phyloP scores from a whole-genome alignment of 1,140 invertebrate genomes.

The Cardiocondyla obscurior region DNA sequence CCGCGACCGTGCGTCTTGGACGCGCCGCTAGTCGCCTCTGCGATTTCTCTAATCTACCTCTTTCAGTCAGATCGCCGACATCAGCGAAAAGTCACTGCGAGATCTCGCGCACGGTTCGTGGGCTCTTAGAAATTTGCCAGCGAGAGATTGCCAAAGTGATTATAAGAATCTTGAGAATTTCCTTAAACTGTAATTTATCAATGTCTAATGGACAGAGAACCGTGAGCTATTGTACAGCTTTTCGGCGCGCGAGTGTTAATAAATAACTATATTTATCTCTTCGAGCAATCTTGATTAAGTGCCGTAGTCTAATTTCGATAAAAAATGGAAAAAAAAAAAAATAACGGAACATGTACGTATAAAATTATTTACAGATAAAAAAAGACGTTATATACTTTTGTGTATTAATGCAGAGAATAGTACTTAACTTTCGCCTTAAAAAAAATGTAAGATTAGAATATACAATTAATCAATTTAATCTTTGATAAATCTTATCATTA shows the following conservation, averaged over 20 bases:
- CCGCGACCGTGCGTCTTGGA: conserved; percentile 4
- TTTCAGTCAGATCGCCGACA: conserved; percentile 48
- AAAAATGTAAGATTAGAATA: background rate
- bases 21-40: conserved; percentile 17
- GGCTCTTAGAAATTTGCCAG: conserved; percentile 57
- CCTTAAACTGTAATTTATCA: conserved; percentile 5
- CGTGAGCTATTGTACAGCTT: background rate
- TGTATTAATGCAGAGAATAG: background rate
- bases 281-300: background rate
- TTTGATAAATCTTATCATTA: background rate
- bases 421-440: background rate
- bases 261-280: background rate
- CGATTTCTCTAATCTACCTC: conserved; percentile 50
- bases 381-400: background rate
- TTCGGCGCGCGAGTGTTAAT: background rate
- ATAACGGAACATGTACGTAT: background rate
- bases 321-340: too few relatives aligned
- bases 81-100: conserved; percentile 34
- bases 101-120: conserved; percentile 38
- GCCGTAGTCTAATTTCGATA: background rate
- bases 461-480: background rate
- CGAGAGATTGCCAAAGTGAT: conserved; percentile 20
- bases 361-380: too few relatives aligned
- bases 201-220: background rate
- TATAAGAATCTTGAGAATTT: conserved; percentile 35